These are phyloP conservation scores for Delia radicum DNA, from an alignment of 1,140 invertebrate species.

Conservation along the genomic window DNA sequence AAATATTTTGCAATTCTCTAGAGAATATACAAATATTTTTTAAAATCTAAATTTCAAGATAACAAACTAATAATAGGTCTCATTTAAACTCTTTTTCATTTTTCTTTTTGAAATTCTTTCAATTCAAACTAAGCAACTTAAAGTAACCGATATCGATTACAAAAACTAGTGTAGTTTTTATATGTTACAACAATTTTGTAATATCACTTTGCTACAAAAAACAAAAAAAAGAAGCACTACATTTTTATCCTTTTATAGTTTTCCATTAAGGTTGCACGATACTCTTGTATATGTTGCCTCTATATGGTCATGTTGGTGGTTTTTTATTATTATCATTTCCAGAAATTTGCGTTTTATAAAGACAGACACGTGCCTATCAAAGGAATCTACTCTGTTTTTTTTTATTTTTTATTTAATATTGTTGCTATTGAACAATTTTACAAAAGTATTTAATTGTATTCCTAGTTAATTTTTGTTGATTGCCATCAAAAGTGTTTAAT, in stretches of 20 bases:
- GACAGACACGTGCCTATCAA: conserved; percentile 17
- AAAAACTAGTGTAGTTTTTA: not conserved
- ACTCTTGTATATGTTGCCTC: not conserved
- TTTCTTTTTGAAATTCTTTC: too few relatives aligned
- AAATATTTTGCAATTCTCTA: not conserved
- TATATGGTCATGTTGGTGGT: conserved; percentile 1
- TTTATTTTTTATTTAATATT: not conserved
- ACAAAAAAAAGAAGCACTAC: not conserved
- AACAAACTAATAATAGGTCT: too few relatives aligned
- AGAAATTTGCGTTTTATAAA: conserved; percentile 8
- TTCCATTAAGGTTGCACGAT: conserved; percentile 7
- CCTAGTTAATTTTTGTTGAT: conserved; percentile 7
- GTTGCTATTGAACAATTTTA: not conserved
- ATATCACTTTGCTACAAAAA: conserved; percentile 1
- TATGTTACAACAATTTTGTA: conserved; percentile 10
- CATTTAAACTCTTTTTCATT: too few relatives aligned
- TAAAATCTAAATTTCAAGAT: not conserved
- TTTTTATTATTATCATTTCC: conserved; percentile 9
- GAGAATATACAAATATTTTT: too few relatives aligned
- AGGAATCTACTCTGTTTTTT: not conserved
- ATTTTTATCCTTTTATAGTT: conserved; percentile 17
- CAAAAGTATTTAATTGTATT: not conserved
- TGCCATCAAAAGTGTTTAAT: conserved; percentile 19
- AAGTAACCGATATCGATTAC: not conserved
- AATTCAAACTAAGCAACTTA: not conserved